Conservation (phyloP, 2,113 vertebrate species). For the Sterrhoptilus dennistouni region DNA sequence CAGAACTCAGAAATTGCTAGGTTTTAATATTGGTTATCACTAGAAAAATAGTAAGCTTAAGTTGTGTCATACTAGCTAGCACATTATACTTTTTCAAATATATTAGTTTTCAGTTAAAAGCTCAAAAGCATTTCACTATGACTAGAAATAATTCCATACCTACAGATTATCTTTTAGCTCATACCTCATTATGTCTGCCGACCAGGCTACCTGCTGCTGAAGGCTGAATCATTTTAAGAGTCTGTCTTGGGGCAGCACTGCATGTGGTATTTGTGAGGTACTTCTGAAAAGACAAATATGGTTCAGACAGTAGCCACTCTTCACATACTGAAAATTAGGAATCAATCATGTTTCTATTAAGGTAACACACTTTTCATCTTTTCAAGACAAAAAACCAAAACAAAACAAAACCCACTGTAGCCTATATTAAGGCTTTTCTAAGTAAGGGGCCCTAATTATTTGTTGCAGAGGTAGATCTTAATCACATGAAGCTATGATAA, state of each 20-base stretch:
- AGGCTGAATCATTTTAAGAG: slow-evolving; percentile 86
- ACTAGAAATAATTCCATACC: background rate
- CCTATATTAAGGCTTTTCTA: background rate
- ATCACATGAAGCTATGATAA: background rate
- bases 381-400: background rate
- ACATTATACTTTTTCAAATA: background rate
- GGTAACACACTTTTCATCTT: background rate
- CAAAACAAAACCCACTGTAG: background rate
- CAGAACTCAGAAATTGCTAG: background rate
- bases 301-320: background rate
- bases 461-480: background rate
- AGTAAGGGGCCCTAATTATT: background rate
- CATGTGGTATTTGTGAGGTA: slow-evolving; percentile 62
- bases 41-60: background rate
- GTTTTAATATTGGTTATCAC: background rate
- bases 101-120: background rate
- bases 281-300: slow-evolving; percentile 66
- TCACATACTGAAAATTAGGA: background rate
- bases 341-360: background rate
- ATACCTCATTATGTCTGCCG: slow-evolving; percentile 83
- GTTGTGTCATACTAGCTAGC: background rate
- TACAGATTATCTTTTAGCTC: background rate
- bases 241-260: slow-evolving; percentile 73
- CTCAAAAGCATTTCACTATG: background rate
- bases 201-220: slow-evolving; percentile 79